Conservation (phyloP, 2,113 vertebrate genomes). For the Conger conger region DNA sequence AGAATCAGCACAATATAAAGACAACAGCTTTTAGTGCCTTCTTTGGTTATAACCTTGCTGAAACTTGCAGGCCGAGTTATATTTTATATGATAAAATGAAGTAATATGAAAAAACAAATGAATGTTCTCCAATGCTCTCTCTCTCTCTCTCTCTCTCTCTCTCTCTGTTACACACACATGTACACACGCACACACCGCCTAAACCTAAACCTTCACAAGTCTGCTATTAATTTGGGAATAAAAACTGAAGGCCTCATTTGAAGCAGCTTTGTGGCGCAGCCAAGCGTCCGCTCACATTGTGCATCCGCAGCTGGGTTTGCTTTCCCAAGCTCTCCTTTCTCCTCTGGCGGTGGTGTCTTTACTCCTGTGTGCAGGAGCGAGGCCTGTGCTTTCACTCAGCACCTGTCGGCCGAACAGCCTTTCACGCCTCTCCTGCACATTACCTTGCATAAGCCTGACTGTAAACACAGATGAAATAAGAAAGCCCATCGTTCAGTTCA, state of each 20-base stretch:
- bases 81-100: conserved; percentile 46
- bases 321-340: conserved; percentile 35
- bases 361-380: background rate
- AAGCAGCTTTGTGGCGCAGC: conserved; percentile 66
- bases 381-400: conserved; percentile 19
- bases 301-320: conserved; percentile 59
- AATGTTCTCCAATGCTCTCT: conserved; percentile 57
- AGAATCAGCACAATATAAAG: conserved; percentile 34
- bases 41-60: conserved; percentile 30
- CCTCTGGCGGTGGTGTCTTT: conserved; percentile 14
- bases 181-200: conserved; percentile 52
- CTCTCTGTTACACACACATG: conserved; percentile 65
- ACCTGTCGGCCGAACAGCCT: conserved; percentile 26
- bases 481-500: background rate
- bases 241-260: conserved; percentile 67
- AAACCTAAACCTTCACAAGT: conserved; percentile 55
- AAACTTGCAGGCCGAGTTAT: conserved; percentile 48
- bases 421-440: conserved; percentile 10
- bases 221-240: conserved; percentile 71
- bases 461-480: conserved; percentile 13
- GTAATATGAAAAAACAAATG: conserved; percentile 50
- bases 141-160: conserved; percentile 64
- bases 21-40: conserved; percentile 28
- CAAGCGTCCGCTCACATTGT: conserved; percentile 58
- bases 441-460: conserved; percentile 12